A percentile compares a stretch with the other conserved stretches of the same genome.
phyloP scores from a whole-genome alignment of 2,113 vertebrate species.

The Tinamus guttatus region DNA sequence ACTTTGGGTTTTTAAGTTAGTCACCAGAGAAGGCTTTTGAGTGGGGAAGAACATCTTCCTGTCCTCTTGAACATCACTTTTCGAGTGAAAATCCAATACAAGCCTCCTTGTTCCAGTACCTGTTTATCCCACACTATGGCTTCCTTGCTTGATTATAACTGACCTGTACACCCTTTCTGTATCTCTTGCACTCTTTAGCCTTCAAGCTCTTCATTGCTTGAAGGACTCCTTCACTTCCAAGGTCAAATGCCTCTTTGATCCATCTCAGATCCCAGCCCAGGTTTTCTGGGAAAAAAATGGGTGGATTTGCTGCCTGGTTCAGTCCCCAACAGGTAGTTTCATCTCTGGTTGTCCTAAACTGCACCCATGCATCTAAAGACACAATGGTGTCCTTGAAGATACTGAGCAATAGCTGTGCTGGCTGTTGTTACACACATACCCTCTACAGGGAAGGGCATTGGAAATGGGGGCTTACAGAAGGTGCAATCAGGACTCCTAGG shows the following conservation, averaged over 20 bases:
- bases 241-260: background rate
- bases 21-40: background rate
- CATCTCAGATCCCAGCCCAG: background rate
- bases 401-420: background rate
- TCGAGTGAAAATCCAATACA: background rate
- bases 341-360: background rate
- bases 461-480: background rate
- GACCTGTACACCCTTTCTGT: background rate
- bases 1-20: background rate
- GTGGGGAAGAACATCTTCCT: background rate
- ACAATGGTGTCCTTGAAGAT: background rate
- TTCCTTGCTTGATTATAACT: background rate
- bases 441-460: background rate
- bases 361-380: fast-evolving
- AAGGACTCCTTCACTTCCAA: background rate
- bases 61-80: background rate
- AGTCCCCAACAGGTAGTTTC: background rate
- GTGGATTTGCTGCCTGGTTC: background rate
- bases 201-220: background rate
- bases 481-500: background rate
- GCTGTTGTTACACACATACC: background rate
- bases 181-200: background rate
- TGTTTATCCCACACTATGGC: background rate
- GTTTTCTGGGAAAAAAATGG: background rate
- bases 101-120: background rate